These are phyloP conservation scores for Fukomys damarensis DNA, from an alignment of 2,113 vertebrate species.

Conservation along the genomic window DNA sequence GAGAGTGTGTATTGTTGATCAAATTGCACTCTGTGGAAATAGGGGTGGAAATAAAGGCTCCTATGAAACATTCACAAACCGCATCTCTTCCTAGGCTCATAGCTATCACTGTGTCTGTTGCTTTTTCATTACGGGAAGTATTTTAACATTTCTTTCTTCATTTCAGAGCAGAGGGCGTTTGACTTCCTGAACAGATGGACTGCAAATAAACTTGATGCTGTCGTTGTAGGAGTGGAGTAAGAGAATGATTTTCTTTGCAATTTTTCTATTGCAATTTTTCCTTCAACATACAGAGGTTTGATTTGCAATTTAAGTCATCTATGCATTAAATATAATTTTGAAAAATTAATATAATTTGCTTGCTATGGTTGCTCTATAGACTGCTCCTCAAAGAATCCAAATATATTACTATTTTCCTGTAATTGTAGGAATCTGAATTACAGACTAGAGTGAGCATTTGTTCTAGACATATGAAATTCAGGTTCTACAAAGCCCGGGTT, in stretches of 20 bases:
- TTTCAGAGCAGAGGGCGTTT: conserved; percentile 36
- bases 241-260: conserved; percentile 12
- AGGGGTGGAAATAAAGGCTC: background rate
- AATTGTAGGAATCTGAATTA: background rate
- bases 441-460: background rate
- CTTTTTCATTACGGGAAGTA: background rate
- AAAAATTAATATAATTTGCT: background rate
- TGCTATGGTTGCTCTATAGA: background rate
- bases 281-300: background rate
- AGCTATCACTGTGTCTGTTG: background rate
- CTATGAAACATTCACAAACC: background rate
- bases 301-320: background rate
- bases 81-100: background rate
- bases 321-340: background rate
- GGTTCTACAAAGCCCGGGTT: background rate
- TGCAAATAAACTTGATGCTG: conserved; percentile 59
- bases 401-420: background rate
- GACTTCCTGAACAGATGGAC: conserved; percentile 63
- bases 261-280: background rate
- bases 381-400: background rate
- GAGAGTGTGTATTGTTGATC: background rate
- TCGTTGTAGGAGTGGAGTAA: conserved; percentile 65
- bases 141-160: conserved; percentile 31
- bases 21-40: background rate
- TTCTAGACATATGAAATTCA: background rate